These are phyloP conservation scores for Anomalospiza imberbis DNA, from an alignment of 2,797 vertebrate genomes.

Conservation along the genomic window DNA sequence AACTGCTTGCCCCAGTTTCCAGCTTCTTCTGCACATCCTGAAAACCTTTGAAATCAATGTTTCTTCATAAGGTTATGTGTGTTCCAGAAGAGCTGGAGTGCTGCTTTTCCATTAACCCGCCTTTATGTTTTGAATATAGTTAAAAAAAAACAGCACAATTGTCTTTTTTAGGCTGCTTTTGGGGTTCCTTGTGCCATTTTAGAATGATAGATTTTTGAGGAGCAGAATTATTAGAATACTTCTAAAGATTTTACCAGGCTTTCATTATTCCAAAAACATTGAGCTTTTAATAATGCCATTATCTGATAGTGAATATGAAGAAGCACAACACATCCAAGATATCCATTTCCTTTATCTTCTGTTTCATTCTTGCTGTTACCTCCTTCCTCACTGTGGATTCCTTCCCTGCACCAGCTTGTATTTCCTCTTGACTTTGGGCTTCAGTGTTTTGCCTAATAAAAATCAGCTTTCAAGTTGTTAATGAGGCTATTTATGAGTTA, in stretches of 20 bases:
- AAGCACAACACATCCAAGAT: background rate
- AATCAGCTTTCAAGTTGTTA: constrained; percentile 39
- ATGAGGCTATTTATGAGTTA: constrained; percentile 57
- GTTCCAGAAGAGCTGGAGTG: background rate
- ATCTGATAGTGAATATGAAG: background rate
- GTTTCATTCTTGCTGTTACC: background rate
- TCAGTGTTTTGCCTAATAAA: constrained; percentile 30
- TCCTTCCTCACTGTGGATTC: background rate
- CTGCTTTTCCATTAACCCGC: background rate
- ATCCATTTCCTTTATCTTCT: background rate
- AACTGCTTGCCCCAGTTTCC: background rate
- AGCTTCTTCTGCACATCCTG: background rate
- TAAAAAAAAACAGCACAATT: background rate
- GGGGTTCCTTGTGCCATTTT: background rate
- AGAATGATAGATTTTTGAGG: background rate
- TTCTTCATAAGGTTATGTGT: background rate
- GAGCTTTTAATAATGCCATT: background rate
- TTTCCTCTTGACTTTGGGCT: constrained; percentile 14
- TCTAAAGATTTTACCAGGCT: background rate
- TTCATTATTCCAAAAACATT: background rate
- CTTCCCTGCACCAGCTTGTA: background rate
- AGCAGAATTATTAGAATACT: background rate
- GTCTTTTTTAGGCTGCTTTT: background rate
- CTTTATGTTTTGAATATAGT: background rate
- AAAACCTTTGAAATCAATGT: background rate